Evolutionary conservation across 2,888 invertebrate genomes (phyloP), one percentile per base, ranked within the genome.

Genomic region (Cephus pulcher): DNA sequence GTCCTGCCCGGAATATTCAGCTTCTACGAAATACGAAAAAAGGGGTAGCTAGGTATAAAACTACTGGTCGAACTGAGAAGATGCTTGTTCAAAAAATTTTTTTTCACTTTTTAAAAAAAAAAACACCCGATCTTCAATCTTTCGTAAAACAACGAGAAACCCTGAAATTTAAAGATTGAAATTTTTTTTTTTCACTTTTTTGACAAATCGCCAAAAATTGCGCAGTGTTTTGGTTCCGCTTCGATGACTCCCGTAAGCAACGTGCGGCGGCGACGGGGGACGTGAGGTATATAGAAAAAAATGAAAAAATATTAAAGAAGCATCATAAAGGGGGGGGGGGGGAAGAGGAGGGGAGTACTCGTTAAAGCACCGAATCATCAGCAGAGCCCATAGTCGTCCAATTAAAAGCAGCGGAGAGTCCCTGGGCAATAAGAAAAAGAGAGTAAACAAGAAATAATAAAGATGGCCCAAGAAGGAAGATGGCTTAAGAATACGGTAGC

Each of bases 401-500:
- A 89, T 90, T 88, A 90, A 89, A 90, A 86, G 84, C 80, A 75
- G 78, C 83, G 82, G 77, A 75, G 75, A 76, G 78, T 74, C 77
- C 40, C 15, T 40, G 81, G 75, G 81, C 80, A 83, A 83, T 80
- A 81, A 81, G 82, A 81, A 81, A 81, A 83, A 78, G 78, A 78
- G 82, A 82, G 83, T 82, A 84, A 85, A 84, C 80, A 85, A 86
- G 82, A 85, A 85, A 85, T 85, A 84, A 84, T 84, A 85, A 83
- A 85, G 84, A 83, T 82, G 79, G 77, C 75, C 78, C 82, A 82
- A 83, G 82, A 84, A 82, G 78, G 84, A 83, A 82, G 83, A 83
- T 78, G 84, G 82, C 85, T 87, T 83, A 85, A 87, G 87, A 89
- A 90, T 89, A 90, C 89, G 84, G 88, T 89, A 89, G 90, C 90